Evolutionary conservation across 2,113 vertebrate species (phyloP), one percentile per base, ranked within the genome.

Genomic region (Anoura caudifer): DNA sequence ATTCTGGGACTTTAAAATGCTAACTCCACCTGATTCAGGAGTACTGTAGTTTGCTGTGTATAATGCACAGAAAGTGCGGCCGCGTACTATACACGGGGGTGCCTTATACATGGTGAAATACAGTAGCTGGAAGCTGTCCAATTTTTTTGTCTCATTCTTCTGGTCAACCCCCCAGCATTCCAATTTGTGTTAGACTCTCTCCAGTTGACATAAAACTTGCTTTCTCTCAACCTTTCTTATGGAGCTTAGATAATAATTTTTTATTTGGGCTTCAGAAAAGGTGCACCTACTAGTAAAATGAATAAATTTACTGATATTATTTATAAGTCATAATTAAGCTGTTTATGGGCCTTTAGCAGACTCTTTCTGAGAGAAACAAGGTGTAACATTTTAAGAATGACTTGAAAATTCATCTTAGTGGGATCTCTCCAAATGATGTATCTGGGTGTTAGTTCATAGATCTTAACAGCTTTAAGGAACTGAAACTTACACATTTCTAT

Each of bases 141-240:
- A 8, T 59, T 94, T 94, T 92, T 86, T 45, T 43, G 8, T 84
- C 26, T 76, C 26, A 50, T 11, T 50, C 43, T 50, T 80, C 15
- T 52, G 43, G 13, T 83, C 14, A 47, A 2, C 1, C n/a, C 10
- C 17, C 22, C 33, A 45, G 72, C 33, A 67, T 73, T 43, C 26
- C 52, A 59, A 43, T 80, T 84, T 84, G 87, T 87, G 84, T 87
- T 38, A 92, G 59, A 26, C 19, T 86, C 20, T 92, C 7, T 3
- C 33, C 81, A 75, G 28, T 75, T 79, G 50, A 96, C 16, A 43
- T 70, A 72, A 7, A 80, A 17, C 38, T 94, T 92, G 12, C 36
- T 79, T 83, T 94, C 50, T 96, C 50, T 96, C 50, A 90, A 47
- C 75, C 22, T 52, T 95, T 87, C 67, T 91, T 10, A 82, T 26